Percentiles rank a stretch among this genome's conserved stretches.
These are phyloP conservation scores for Drosophila paramelanica DNA, from an alignment of 2,888 invertebrate genomes.

Conservation along the genomic window DNA sequence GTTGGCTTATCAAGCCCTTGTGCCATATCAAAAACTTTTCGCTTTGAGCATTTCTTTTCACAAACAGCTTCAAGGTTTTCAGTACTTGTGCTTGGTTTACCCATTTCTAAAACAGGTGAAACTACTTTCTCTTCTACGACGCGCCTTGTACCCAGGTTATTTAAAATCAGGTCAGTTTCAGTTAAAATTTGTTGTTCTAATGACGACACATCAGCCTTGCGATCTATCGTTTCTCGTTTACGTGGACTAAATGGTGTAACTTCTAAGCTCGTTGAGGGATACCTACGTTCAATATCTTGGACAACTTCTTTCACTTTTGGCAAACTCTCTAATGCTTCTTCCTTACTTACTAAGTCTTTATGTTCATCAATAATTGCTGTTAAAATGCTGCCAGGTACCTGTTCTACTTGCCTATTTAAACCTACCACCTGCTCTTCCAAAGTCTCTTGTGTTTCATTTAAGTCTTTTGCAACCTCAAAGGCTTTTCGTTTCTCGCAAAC, in stretches of 20 bases:
- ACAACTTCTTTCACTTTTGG: slow-evolving; percentile 87
- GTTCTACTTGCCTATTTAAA: slow-evolving; percentile 54
- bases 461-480: slow-evolving; percentile 75
- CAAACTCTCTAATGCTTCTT: slow-evolving; percentile 45
- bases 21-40: slow-evolving; percentile 66
- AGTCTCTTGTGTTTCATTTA: slow-evolving; percentile 78
- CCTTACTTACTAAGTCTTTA: slow-evolving; percentile 57
- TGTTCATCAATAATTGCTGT: slow-evolving; percentile 52
- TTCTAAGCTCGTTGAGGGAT: slow-evolving; percentile 69
- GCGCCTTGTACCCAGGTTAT: slow-evolving; percentile 42
- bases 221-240: slow-evolving; percentile 68
- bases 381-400: slow-evolving; percentile 67
- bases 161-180: slow-evolving; percentile 69
- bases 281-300: slow-evolving; percentile 86
- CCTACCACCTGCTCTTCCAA: slow-evolving; percentile 63
- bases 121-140: slow-evolving; percentile 42
- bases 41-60: slow-evolving; percentile 77
- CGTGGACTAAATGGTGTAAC: slow-evolving; percentile 76
- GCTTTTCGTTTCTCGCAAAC: slow-evolving; percentile 73
- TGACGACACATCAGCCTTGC: slow-evolving; percentile 50
- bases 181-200: slow-evolving; percentile 75
- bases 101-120: slow-evolving; percentile 40
- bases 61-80: slow-evolving; percentile 71
- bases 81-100: slow-evolving; percentile 38
- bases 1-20: slow-evolving; percentile 50